These are phyloP conservation scores for Paramacrobiotus metropolitanus DNA, from an alignment of 1,140 invertebrate species.

Conservation along the genomic window DNA sequence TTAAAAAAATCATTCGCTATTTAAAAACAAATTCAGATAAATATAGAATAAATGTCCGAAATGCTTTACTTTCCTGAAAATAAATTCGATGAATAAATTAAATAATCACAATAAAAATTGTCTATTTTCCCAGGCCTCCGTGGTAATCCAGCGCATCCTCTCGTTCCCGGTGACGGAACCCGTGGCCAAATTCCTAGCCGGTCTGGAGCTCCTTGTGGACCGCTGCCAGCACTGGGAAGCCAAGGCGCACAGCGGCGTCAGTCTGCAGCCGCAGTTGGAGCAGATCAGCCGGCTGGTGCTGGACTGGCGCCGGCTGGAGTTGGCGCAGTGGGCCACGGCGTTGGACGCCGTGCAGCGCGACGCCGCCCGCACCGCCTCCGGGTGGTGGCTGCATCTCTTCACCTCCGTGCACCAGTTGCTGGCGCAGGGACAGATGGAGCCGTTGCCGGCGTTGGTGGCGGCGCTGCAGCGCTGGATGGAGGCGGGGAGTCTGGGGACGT, in stretches of 20 bases:
- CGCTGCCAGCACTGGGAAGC: slow-evolving; percentile 63
- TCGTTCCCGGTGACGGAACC: slow-evolving; percentile 37
- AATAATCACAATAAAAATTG: too few relatives aligned
- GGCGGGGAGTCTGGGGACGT: slow-evolving; percentile 56
- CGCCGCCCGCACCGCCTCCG: slow-evolving; percentile 21
- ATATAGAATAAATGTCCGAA: too few relatives aligned
- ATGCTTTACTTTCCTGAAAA: too few relatives aligned
- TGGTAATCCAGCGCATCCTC: background rate
- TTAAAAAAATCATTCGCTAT: too few relatives aligned
- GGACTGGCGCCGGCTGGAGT: slow-evolving; percentile 69
- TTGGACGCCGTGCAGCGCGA: slow-evolving; percentile 31
- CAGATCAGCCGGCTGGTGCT: slow-evolving; percentile 55
- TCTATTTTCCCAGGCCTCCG: slow-evolving; percentile 36
- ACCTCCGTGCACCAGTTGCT: background rate
- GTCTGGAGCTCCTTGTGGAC: slow-evolving; percentile 59
- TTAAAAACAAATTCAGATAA: too few relatives aligned
- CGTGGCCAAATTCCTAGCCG: slow-evolving; percentile 61
- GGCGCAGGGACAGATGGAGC: slow-evolving; percentile 18
- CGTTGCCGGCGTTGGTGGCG: slow-evolving; percentile 22
- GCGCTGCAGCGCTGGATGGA: slow-evolving; percentile 56
- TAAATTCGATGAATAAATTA: too few relatives aligned
- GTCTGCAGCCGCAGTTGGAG: slow-evolving; percentile 40
- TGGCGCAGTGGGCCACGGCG: slow-evolving; percentile 57
- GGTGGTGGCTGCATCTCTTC: slow-evolving; percentile 72
- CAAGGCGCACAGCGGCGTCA: slow-evolving; percentile 61